Conservation (phyloP, 2,888 invertebrate genomes). For the Chymomyza fuscimana region DNA sequence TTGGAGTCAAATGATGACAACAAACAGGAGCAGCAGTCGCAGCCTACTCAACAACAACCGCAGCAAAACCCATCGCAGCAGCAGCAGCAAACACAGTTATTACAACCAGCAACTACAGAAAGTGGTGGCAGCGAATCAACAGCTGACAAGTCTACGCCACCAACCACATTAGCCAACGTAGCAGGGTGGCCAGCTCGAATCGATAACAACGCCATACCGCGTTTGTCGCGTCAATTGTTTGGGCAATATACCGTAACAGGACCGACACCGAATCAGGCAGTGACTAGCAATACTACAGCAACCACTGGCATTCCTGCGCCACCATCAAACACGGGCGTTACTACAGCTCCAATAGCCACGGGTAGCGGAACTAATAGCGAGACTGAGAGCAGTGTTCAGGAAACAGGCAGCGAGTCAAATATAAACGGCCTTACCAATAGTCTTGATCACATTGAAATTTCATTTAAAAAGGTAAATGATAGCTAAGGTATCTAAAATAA, state of each 20-base stretch:
- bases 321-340: conserved; percentile 22
- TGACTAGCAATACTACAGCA: conserved; percentile 21
- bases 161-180: conserved; percentile 42
- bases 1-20: conserved; percentile 77
- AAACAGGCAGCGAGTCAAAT: conserved; percentile 63
- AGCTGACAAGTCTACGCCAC: conserved; percentile 1
- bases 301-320: conserved; percentile 14
- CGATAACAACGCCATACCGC: conserved; percentile 55
- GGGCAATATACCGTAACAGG: conserved; percentile 45
- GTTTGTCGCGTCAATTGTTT: conserved; percentile 57
- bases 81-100: conserved; percentile 11
- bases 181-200: conserved; percentile 51
- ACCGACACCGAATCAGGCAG: conserved; percentile 30
- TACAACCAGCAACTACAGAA: conserved; percentile 16
- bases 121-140: conserved; percentile 6
- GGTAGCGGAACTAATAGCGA: conserved; percentile 51
- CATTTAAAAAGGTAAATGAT: conserved; percentile 74
- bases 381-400: conserved; percentile 58
- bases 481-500: not conserved
- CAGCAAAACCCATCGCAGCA: not conserved
- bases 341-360: conserved; percentile 17
- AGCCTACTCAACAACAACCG: conserved; percentile 6
- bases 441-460: conserved; percentile 73
- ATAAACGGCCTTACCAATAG: conserved; percentile 73
- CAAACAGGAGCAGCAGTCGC: conserved; percentile 55